Conservation (phyloP, 2,888 invertebrate species). For the Caenorhabditis sp. region DNA sequence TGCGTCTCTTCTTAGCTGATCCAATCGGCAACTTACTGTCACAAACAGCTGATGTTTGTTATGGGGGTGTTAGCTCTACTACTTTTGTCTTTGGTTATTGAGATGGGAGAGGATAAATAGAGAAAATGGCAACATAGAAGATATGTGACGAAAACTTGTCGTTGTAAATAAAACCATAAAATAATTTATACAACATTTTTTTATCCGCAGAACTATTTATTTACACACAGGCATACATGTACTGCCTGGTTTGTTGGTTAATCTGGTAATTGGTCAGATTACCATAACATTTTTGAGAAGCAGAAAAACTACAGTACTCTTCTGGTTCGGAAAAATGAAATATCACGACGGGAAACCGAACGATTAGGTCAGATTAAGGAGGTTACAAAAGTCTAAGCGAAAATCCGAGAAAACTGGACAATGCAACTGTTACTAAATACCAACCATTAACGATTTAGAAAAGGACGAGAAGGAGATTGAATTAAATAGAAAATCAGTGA, state of each 20-base stretch:
- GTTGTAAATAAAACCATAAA: background rate
- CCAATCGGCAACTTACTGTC: background rate
- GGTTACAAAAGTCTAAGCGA: too few relatives aligned
- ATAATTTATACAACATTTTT: background rate
- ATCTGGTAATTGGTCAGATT: background rate
- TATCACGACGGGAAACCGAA: too few relatives aligned
- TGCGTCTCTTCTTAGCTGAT: background rate
- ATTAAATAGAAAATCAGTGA: background rate
- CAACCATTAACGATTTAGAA: background rate
- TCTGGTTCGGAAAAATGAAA: too few relatives aligned
- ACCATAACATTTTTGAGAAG: background rate
- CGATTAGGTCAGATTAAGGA: too few relatives aligned
- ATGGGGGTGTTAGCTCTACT: background rate
- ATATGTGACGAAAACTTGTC: background rate
- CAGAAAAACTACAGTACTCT: too few relatives aligned
- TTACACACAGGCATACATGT: background rate
- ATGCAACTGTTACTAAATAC: background rate
- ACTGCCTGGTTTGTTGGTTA: background rate
- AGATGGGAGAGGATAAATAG: background rate
- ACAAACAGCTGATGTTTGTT: constrained; percentile 1
- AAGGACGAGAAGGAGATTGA: background rate
- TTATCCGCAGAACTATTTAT: background rate
- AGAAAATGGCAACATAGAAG: background rate
- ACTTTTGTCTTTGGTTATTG: background rate
- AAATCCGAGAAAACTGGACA: background rate